These are phyloP conservation scores for Leptinotarsa rubiginosa DNA, from an alignment of 2,888 invertebrate species.

Conservation along the genomic window DNA sequence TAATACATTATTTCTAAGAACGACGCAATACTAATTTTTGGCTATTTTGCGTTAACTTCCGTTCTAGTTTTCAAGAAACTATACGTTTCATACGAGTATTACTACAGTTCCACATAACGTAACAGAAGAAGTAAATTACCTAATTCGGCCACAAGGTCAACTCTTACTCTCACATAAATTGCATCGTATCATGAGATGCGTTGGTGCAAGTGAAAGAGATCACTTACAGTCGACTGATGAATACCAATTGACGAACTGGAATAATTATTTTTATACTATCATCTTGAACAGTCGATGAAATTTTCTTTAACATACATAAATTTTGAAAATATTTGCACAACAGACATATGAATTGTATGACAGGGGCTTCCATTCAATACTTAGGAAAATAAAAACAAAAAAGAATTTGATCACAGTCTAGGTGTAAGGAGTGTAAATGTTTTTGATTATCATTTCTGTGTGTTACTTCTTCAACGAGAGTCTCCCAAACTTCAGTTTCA, in stretches of 20 bases:
- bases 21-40: background rate
- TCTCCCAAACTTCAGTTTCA: too few relatives aligned
- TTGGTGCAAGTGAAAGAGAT: background rate
- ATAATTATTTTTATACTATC: background rate
- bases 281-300: too few relatives aligned
- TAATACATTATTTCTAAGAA: background rate
- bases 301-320: too few relatives aligned
- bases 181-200: slow-evolving; percentile 13
- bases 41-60: slow-evolving; percentile 7
- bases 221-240: background rate
- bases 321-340: too few relatives aligned
- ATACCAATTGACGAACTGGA: background rate
- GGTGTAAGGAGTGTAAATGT: too few relatives aligned
- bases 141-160: slow-evolving; percentile 11
- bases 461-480: too few relatives aligned
- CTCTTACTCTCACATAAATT: slow-evolving; percentile 42
- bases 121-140: background rate
- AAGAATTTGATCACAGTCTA: too few relatives aligned
- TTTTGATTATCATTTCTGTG: too few relatives aligned
- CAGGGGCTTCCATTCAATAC: too few relatives aligned
- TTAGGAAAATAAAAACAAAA: too few relatives aligned
- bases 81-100: background rate
- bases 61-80: slow-evolving; percentile 7
- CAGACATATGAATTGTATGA: too few relatives aligned
- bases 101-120: background rate